Conservation (phyloP, 2,113 vertebrate genomes). For the human region DNA sequence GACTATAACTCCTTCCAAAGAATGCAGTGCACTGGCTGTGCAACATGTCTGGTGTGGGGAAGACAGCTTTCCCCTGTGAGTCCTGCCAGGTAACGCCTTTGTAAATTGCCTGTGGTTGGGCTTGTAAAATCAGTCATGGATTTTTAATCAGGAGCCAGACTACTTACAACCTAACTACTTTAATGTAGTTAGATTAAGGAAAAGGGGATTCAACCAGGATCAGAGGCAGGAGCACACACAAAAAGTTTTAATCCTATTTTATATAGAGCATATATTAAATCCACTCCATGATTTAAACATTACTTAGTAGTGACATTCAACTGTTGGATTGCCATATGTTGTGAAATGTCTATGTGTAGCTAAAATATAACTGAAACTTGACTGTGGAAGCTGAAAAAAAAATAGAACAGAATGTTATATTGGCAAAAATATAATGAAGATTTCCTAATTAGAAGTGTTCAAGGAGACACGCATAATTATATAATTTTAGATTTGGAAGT, state of each 20-base stretch:
- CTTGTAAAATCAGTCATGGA: background rate
- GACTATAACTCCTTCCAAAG: rapidly evolving
- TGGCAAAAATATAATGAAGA: conserved; percentile 58
- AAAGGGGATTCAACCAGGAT: too few species aligned
- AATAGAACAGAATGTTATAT: conserved; percentile 58
- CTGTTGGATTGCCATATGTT: conserved; percentile 56
- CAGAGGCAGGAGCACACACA: background rate
- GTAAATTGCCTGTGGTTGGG: background rate
- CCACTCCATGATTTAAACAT: conserved; percentile 29
- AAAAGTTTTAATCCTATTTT: background rate
- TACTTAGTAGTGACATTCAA: conserved; percentile 57
- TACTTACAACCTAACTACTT: background rate
- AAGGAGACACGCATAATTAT: conserved; percentile 43
- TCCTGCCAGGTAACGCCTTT: background rate
- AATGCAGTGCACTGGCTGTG: rapidly evolving
- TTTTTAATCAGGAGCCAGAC: background rate
- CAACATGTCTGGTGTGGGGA: rapidly evolving
- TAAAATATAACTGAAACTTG: conserved; percentile 62
- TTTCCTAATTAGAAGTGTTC: conserved; percentile 63
- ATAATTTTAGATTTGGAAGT: conserved; percentile 63
- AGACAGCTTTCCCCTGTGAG: too few species aligned
- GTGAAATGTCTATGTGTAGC: conserved; percentile 48
- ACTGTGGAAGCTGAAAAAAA: conserved; percentile 31
- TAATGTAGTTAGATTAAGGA: background rate
- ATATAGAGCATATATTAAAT: background rate